Base-by-base conservation (phyloP, 2,113 vertebrate genomes). In the Craseonycteris thonglongyai region DNA sequence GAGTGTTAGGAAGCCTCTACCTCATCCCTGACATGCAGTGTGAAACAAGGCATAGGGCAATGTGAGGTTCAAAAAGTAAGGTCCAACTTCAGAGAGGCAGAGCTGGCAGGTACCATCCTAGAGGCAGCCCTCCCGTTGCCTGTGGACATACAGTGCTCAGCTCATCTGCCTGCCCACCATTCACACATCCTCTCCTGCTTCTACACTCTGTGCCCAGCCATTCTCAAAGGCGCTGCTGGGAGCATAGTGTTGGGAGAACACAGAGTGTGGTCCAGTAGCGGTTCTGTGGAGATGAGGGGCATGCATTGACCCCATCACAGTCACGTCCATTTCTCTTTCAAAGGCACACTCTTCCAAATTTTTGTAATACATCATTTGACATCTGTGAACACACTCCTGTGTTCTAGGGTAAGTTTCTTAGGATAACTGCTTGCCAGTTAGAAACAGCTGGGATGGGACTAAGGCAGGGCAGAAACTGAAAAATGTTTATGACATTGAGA, bases 41-140 rank as follows among this genome's bases (percentile, higher is more conserved):
- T 80, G 66, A 59, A 72, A 61, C 38, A 79, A 65, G 30, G 5
- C 33, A 47, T 18, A 47, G 21, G 30, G 42, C 72, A 33, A 14
- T 56, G 19, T 24, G 49, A 33, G 1, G 4, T 18, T 65, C 24
- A 7, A 71, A 54, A 7, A 40, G 7, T n/a, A 42, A 28, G 8
- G 6, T 16, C 30, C 7, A 35, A 16, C 12, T 35, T 11, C 33
- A 63, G 40, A 18, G 42, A 54, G 15, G 22, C 9, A 11, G 12
- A 6, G n/a, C 7, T 21, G 19, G 28, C 6, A 49, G 51, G 54
- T 7, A n/a, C 15, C 28, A n/a, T 0, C 6, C 0, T 18, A 42
- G 35, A 54, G 26, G 7, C 6, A 30, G 16, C 16, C 47, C 16
- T 90, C 19, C 3, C 66, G 63, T 81, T 47, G 30, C 16, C 33